These are phyloP conservation scores for Mycalesis mineus DNA, from an alignment of 2,888 invertebrate genomes.

Conservation along the genomic window DNA sequence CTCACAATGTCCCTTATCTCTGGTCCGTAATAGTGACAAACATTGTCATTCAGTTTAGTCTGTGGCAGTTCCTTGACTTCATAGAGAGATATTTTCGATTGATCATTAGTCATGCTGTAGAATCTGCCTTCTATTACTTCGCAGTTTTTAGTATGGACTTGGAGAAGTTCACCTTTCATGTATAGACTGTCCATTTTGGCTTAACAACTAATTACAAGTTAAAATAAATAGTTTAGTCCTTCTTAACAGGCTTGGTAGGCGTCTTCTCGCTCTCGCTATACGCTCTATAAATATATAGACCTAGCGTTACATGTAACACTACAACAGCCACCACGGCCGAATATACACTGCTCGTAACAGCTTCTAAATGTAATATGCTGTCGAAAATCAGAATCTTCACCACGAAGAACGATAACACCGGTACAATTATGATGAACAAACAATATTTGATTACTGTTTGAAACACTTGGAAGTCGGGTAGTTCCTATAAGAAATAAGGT, in stretches of 20 bases:
- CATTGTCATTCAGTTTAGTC: slow-evolving; percentile 51
- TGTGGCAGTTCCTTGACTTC: slow-evolving; percentile 60
- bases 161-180: slow-evolving; percentile 70
- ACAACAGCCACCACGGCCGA: slow-evolving; percentile 87
- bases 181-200: slow-evolving; percentile 66
- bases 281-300: slow-evolving; percentile 87
- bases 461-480: slow-evolving; percentile 84
- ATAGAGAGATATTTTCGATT: slow-evolving; percentile 66
- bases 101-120: slow-evolving; percentile 64
- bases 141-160: slow-evolving; percentile 66
- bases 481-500: slow-evolving; percentile 69
- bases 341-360: slow-evolving; percentile 85
- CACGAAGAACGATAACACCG: slow-evolving; percentile 85
- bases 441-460: slow-evolving; percentile 87
- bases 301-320: slow-evolving; percentile 86
- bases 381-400: slow-evolving; percentile 85
- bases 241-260: slow-evolving; percentile 61
- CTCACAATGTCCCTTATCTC: slow-evolving; percentile 67
- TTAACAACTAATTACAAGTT: slow-evolving; percentile 17
- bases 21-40: slow-evolving; percentile 62
- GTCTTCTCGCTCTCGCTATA: slow-evolving; percentile 79
- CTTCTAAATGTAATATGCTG: slow-evolving; percentile 74
- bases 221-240: slow-evolving; percentile 44
- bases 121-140: slow-evolving; percentile 68
- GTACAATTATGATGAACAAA: slow-evolving; percentile 85